phyloP scores from a whole-genome alignment of 2,113 vertebrate species.

The Dicrurus megarhynchus region DNA sequence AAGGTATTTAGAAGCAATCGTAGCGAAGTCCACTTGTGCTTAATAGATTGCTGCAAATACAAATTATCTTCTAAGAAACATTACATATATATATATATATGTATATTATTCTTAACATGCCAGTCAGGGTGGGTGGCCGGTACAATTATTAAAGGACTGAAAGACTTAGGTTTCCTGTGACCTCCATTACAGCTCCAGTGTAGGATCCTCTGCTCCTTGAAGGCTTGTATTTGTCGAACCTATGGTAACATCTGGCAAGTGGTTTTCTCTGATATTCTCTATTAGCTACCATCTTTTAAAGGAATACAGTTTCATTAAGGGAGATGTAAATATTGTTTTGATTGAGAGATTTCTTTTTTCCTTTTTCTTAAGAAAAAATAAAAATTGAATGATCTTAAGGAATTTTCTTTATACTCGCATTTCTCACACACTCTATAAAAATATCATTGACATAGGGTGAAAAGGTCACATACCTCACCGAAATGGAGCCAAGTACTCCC shows the following conservation, averaged over 20 bases:
- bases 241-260: not conserved
- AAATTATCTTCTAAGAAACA: not conserved
- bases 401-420: conserved; percentile 24
- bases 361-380: not conserved
- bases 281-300: not conserved
- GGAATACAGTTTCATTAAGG: not conserved
- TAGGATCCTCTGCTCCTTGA: not conserved
- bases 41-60: not conserved
- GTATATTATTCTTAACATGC: not conserved
- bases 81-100: not conserved
- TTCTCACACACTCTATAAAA: conserved; percentile 51
- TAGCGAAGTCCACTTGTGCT: not conserved
- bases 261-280: not conserved
- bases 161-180: conserved; percentile 27
- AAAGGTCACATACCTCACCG: conserved; percentile 32
- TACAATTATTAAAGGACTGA: not conserved
- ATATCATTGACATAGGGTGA: conserved; percentile 47
- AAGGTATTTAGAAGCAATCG: conserved; percentile 43
- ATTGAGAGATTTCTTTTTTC: not conserved
- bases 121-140: not conserved
- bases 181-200: conserved; percentile 11
- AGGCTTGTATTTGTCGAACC: not conserved
- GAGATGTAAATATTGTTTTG: not conserved
- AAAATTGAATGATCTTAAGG: not conserved
- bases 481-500: conserved; percentile 38